A percentile compares a stretch with the other conserved stretches of the same genome.
These are phyloP conservation scores for Spatula versicolor DNA, from an alignment of 2,797 vertebrate genomes.

Conservation along the genomic window DNA sequence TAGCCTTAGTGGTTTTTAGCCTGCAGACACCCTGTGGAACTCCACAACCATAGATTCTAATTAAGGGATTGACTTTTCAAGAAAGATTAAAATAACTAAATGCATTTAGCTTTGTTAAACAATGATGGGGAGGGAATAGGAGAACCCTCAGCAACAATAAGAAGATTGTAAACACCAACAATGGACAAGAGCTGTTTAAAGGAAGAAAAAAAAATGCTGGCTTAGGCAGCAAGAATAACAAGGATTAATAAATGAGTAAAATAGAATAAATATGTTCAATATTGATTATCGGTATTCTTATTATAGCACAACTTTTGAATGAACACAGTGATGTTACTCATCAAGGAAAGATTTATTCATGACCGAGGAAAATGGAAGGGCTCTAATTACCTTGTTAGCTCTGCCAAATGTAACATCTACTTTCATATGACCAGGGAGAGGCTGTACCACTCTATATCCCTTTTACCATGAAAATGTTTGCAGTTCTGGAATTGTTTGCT, in stretches of 20 bases:
- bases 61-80: constrained; percentile 70
- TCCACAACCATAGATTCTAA: constrained; percentile 56
- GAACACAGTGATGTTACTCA: neutral
- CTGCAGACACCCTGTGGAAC: constrained; percentile 33
- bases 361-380: neutral
- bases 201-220: constrained; percentile 33
- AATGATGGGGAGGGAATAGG: constrained; percentile 6
- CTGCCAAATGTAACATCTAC: neutral
- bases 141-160: constrained; percentile 35
- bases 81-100: constrained; percentile 67
- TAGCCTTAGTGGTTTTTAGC: constrained; percentile 30
- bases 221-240: neutral
- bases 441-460: neutral
- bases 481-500: neutral
- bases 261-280: neutral
- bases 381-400: neutral
- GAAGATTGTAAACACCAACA: constrained; percentile 39
- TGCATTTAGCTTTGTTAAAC: constrained; percentile 48
- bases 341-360: neutral
- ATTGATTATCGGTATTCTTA: neutral
- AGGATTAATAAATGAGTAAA: neutral
- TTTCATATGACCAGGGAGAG: neutral
- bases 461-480: neutral
- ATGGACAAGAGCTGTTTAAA: constrained; percentile 32
- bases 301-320: neutral